phyloP scores from a whole-genome alignment of 1,140 invertebrate genomes.

The Zaprionus ghesquierei region DNA sequence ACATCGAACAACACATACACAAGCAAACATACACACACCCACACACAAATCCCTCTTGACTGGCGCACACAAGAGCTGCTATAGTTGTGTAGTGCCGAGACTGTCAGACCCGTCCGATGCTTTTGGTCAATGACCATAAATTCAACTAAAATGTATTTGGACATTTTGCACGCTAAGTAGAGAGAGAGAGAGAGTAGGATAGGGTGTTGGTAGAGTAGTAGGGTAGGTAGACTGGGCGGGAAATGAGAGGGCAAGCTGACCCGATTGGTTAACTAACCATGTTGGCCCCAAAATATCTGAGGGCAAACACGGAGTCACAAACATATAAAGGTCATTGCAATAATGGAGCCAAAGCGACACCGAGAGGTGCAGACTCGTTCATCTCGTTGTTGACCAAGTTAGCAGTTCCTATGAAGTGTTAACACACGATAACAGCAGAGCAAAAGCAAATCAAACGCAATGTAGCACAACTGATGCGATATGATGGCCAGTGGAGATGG shows the following conservation, averaged over 20 bases:
- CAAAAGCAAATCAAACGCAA: constrained; percentile 71
- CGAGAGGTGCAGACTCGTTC: neutral
- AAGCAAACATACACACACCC: neutral
- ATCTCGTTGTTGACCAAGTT: constrained; percentile 23
- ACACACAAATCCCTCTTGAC: constrained; percentile 19
- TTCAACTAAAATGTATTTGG: constrained; percentile 80
- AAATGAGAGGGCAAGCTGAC: neutral
- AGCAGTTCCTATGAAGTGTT: constrained; percentile 76
- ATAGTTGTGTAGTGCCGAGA: constrained; percentile 21
- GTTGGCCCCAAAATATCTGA: constrained; percentile 33
- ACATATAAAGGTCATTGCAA: constrained; percentile 75
- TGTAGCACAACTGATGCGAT: constrained; percentile 71
- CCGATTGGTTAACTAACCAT: constrained; percentile 62
- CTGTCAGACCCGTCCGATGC: constrained; percentile 24
- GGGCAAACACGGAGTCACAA: constrained; percentile 26
- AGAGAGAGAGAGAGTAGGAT: constrained; percentile 32
- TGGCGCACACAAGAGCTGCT: constrained; percentile 15
- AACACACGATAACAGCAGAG: constrained; percentile 70
- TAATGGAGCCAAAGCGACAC: constrained; percentile 55
- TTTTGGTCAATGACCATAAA: constrained; percentile 72
- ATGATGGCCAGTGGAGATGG: constrained; percentile 5
- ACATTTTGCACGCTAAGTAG: constrained; percentile 76
- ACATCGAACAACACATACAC: constrained; percentile 44
- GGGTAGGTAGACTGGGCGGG: neutral
- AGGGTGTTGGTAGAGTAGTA: neutral